Conservation (phyloP, 2,888 invertebrate species). For the Apodemia duryi region DNA sequence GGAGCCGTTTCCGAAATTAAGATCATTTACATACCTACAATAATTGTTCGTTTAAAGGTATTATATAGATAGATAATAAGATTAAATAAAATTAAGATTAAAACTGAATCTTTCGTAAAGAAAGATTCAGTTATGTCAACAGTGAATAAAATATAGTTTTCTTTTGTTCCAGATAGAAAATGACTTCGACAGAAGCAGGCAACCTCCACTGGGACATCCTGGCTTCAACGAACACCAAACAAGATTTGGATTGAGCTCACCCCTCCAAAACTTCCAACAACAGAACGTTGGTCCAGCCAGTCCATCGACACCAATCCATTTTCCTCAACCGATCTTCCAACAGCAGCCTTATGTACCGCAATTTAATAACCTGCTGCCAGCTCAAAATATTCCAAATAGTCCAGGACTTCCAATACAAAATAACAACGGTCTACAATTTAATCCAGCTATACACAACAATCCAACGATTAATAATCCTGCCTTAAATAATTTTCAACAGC, state of each 20-base stretch:
- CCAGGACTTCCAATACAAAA: constrained; percentile 34
- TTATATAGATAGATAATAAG: no score
- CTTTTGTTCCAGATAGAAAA: constrained; percentile 67
- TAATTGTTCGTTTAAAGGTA: no score
- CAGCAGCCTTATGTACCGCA: constrained; percentile 61
- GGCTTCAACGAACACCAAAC: constrained; percentile 71
- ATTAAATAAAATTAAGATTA: no score
- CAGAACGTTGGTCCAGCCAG: constrained; percentile 43
- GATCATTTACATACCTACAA: no score
- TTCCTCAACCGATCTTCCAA: constrained; percentile 57
- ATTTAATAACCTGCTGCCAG: constrained; percentile 54
- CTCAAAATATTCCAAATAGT: constrained; percentile 48
- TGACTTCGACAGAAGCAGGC: constrained; percentile 72
- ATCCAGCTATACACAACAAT: constrained; percentile 37
- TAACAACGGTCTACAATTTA: constrained; percentile 51
- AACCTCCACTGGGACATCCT: constrained; percentile 55
- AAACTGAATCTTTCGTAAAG: no score
- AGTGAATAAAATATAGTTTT: constrained; percentile 23
- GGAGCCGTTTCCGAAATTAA: no score
- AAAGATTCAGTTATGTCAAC: neutral
- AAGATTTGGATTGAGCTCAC: constrained; percentile 66
- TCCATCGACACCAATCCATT: constrained; percentile 51
- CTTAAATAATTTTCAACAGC: constrained; percentile 46
- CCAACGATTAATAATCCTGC: constrained; percentile 37
- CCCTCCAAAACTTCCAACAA: constrained; percentile 64